Conservation (phyloP, 2,113 vertebrate genomes). For the Larimichthys crocea region DNA sequence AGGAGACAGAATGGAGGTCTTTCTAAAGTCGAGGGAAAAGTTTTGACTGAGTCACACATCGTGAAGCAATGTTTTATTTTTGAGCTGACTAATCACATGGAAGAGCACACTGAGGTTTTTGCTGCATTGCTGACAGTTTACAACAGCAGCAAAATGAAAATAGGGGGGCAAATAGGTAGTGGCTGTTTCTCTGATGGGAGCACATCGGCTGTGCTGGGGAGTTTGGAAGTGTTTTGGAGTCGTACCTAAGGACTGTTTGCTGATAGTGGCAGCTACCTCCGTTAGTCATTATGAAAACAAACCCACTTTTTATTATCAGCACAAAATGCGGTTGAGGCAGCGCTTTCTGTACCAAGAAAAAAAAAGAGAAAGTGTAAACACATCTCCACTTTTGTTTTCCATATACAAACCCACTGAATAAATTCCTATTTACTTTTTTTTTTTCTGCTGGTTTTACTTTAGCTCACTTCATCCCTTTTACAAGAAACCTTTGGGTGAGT, state of each 20-base stretch:
- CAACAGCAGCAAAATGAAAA: conserved; percentile 37
- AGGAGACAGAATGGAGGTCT: neutral
- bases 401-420: conserved; percentile 16
- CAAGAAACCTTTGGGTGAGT: neutral
- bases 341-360: conserved; percentile 32
- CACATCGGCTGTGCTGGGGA: neutral
- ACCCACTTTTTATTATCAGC: conserved; percentile 63
- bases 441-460: conserved; percentile 3
- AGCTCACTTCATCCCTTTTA: neutral
- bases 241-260: conserved; percentile 31
- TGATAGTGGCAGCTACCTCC: conserved; percentile 38
- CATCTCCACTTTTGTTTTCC: conserved; percentile 39
- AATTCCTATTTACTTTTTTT: conserved; percentile 3
- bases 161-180: neutral
- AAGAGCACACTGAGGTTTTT: conserved; percentile 21
- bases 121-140: conserved; percentile 29
- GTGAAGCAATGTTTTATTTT: conserved; percentile 8
- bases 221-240: conserved; percentile 18
- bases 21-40: conserved; percentile 2
- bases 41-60: neutral
- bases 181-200: conserved; percentile 22
- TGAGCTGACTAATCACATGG: conserved; percentile 33
- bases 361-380: conserved; percentile 23
- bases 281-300: conserved; percentile 51
- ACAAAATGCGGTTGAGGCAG: conserved; percentile 52